phyloP scores from a whole-genome alignment of 2,888 invertebrate genomes.

The Leptothorax acervorum region DNA sequence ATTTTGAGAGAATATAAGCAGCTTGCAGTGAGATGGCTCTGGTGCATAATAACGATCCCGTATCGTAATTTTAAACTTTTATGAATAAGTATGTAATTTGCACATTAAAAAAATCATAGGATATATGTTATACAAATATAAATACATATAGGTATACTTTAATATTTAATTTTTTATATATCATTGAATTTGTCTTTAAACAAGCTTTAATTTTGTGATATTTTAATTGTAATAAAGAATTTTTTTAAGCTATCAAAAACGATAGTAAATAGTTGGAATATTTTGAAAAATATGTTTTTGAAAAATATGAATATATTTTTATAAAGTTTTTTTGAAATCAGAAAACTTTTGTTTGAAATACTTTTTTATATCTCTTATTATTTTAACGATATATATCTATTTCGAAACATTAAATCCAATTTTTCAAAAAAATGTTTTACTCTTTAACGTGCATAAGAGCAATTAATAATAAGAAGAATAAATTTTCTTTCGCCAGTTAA shows the following conservation, averaged over 20 bases:
- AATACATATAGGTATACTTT: not conserved
- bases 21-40: not conserved
- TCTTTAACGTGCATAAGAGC: too few relatives aligned
- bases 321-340: not conserved
- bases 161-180: not conserved
- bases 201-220: not conserved
- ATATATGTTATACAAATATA: not conserved
- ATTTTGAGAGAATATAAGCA: constrained; percentile 1
- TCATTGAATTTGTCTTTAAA: not conserved
- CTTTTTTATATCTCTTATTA: not conserved
- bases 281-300: not conserved
- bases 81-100: not conserved
- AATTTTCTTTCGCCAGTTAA: too few relatives aligned
- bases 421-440: too few relatives aligned
- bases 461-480: too few relatives aligned
- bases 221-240: not conserved
- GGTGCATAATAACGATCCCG: not conserved
- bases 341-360: not conserved
- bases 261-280: not conserved
- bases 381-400: not conserved
- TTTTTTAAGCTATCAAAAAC: not conserved
- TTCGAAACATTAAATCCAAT: not conserved
- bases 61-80: not conserved
- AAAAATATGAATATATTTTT: not conserved
- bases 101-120: not conserved